Percentiles rank a stretch among this genome's conserved stretches.
These are phyloP conservation scores for Agrypnus murinus DNA, from an alignment of 2,888 invertebrate species.

Conservation along the genomic window DNA sequence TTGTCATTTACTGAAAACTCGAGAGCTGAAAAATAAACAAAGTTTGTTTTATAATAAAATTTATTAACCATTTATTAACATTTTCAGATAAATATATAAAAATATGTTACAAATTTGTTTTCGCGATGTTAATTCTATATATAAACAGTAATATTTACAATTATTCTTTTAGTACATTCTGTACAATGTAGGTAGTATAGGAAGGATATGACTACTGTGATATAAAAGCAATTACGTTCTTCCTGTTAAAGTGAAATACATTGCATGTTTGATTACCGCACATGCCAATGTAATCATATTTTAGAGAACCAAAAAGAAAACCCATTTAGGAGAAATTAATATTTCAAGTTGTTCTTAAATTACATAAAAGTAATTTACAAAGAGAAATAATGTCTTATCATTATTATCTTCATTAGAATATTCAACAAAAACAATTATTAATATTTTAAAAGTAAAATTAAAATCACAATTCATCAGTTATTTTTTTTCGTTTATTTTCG, in stretches of 20 bases:
- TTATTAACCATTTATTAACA: conserved; percentile 40
- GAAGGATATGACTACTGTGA: conserved; percentile 28
- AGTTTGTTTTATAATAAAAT: no score
- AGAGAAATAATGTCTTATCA: background rate
- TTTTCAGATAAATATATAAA: conserved; percentile 49
- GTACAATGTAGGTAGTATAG: conserved; percentile 26
- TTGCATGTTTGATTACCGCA: conserved; percentile 2
- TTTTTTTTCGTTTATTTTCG: conserved; percentile 39
- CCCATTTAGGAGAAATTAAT: no score
- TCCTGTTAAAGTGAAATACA: conserved; percentile 14
- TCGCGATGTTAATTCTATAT: conserved; percentile 32
- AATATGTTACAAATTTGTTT: conserved; percentile 50
- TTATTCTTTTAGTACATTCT: conserved; percentile 46
- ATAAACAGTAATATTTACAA: conserved; percentile 51
- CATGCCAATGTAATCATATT: conserved; percentile 1
- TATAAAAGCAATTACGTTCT: conserved; percentile 30
- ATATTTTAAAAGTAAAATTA: conserved; percentile 28
- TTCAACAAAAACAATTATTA: background rate
- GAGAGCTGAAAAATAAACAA: no score
- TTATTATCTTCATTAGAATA: background rate
- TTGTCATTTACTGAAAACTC: no score
- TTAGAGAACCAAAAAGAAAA: no score
- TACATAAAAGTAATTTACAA: no score
- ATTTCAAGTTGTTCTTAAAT: no score
- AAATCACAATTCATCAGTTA: conserved; percentile 58